Conservation (phyloP, 2,113 vertebrate species). For the Falcunculus frontatus region DNA sequence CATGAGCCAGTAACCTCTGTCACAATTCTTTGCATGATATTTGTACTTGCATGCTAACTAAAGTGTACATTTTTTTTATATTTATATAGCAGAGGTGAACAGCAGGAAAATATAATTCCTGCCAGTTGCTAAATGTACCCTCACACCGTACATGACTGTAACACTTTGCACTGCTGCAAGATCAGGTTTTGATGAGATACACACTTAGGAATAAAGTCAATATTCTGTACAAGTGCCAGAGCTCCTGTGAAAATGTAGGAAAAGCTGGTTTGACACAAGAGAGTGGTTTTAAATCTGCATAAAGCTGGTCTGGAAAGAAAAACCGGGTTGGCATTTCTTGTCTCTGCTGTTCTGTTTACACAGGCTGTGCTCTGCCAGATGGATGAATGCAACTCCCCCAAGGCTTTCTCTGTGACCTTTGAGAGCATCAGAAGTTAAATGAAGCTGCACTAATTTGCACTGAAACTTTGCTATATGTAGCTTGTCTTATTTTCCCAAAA, state of each 20-base stretch:
- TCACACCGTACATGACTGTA: fast-evolving
- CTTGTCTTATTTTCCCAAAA: background rate
- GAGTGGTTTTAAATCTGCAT: background rate
- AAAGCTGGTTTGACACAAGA: background rate
- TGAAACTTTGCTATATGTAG: background rate
- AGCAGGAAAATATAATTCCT: background rate
- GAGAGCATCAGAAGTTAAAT: background rate
- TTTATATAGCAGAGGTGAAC: background rate
- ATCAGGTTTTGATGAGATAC: background rate
- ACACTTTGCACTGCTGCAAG: background rate
- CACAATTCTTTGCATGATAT: background rate
- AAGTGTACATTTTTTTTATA: background rate
- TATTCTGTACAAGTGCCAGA: background rate
- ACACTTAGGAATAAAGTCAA: background rate
- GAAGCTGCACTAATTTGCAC: background rate
- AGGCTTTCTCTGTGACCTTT: background rate
- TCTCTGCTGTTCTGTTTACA: background rate
- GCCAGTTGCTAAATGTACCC: background rate
- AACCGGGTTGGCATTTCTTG: background rate
- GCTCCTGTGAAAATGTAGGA: background rate
- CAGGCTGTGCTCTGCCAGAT: background rate
- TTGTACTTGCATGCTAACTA: background rate
- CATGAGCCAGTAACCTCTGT: background rate
- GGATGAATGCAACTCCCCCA: background rate
- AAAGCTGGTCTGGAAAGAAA: background rate